phyloP scores from a whole-genome alignment of 2,888 invertebrate species.

The Dicranocentrus wangi region DNA sequence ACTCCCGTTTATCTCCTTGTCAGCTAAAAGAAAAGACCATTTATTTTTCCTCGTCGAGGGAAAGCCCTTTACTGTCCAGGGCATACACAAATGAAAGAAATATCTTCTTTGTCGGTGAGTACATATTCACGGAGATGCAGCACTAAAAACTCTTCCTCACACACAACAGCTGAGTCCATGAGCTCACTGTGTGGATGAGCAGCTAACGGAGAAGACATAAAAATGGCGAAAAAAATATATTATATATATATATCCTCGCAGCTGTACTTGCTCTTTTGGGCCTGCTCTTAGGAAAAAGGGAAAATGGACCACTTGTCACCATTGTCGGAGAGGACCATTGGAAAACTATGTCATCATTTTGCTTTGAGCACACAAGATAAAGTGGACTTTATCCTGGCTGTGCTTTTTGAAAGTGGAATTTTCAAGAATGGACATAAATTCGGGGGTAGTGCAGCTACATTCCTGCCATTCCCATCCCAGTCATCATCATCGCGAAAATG shows the following conservation, averaged over 20 bases:
- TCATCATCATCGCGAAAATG: neutral
- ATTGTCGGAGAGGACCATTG: slow-evolving; percentile 43
- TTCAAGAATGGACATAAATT: slow-evolving; percentile 53
- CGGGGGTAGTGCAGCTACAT: slow-evolving; percentile 1
- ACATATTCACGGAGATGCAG: slow-evolving; percentile 5
- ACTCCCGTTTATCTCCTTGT: slow-evolving; percentile 60
- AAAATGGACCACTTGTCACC: slow-evolving; percentile 57
- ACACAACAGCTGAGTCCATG: slow-evolving; percentile 10
- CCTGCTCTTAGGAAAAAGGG: neutral
- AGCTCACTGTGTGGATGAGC: neutral
- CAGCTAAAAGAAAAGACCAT: slow-evolving; percentile 58
- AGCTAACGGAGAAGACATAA: neutral
- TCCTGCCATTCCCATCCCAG: slow-evolving; percentile 11
- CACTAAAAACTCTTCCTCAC: neutral
- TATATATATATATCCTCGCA: slow-evolving; percentile 12
- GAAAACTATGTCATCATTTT: slow-evolving; percentile 44
- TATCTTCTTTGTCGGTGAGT: slow-evolving; percentile 22
- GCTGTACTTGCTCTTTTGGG: slow-evolving; percentile 10
- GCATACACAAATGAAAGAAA: slow-evolving; percentile 23
- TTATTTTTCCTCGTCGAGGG: slow-evolving; percentile 39
- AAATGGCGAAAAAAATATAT: neutral
- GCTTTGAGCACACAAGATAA: slow-evolving; percentile 16
- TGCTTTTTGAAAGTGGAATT: slow-evolving; percentile 3
- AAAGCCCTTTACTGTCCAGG: slow-evolving; percentile 31
- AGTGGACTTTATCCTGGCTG: neutral